phyloP scores from a whole-genome alignment of 2,113 vertebrate genomes.

The Zapus hudsonius region DNA sequence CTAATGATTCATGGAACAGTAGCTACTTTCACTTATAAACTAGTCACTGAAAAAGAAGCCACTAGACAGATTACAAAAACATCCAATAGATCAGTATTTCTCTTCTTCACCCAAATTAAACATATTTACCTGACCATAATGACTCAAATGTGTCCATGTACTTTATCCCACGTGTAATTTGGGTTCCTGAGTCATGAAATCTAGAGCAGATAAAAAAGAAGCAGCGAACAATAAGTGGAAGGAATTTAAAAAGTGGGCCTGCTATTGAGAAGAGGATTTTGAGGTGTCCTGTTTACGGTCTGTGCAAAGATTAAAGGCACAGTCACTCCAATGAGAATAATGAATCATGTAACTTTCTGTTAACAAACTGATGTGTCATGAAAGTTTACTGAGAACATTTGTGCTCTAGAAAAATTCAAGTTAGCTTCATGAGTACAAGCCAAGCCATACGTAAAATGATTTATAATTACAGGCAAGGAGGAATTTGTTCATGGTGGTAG shows the following conservation, averaged over 20 bases:
- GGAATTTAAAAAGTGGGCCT: not conserved
- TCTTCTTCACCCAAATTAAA: not conserved
- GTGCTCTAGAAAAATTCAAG: not conserved
- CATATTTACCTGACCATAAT: not conserved
- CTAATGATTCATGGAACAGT: not conserved
- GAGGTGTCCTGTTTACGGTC: not conserved
- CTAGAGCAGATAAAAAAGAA: not conserved
- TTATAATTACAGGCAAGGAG: conserved; percentile 33
- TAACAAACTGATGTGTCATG: not conserved
- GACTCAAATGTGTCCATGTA: not conserved
- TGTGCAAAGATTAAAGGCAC: not conserved
- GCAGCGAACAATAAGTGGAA: not conserved
- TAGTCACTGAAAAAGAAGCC: not conserved
- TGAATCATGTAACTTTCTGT: conserved; percentile 44
- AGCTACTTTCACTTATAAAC: not conserved
- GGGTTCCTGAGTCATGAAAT: not conserved
- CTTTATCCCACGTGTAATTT: not conserved
- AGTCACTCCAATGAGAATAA: conserved; percentile 20
- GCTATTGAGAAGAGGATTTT: not conserved
- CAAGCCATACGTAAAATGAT: not conserved
- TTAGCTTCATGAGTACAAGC: conserved; percentile 24
- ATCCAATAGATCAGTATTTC: fast-evolving
- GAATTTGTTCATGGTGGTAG: not conserved
- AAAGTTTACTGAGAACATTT: conserved; percentile 42
- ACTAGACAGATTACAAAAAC: not conserved